These are phyloP conservation scores for Tyria jacobaeae DNA, from an alignment of 2,888 invertebrate genomes.

Conservation along the genomic window DNA sequence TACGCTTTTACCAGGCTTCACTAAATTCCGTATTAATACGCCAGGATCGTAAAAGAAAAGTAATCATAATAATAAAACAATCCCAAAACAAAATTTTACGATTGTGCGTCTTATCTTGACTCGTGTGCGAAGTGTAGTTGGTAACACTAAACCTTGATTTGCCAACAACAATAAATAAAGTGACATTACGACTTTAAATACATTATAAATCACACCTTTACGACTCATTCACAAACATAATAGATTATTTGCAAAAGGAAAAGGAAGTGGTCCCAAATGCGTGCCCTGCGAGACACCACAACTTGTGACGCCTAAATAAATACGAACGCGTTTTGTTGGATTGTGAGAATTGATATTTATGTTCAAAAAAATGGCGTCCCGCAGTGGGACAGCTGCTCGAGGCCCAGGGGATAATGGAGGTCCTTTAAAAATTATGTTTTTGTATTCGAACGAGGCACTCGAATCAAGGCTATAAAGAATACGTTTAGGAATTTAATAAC, in stretches of 20 bases:
- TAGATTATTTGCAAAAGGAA: slow-evolving; percentile 68
- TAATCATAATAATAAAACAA: slow-evolving; percentile 6
- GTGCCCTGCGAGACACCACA: slow-evolving; percentile 63
- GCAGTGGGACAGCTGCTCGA: slow-evolving; percentile 72
- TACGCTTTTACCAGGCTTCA: not conserved
- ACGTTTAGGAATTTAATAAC: slow-evolving; percentile 48
- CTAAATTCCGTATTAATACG: not conserved
- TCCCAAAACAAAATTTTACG: slow-evolving; percentile 27
- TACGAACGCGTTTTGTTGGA: slow-evolving; percentile 81
- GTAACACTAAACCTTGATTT: slow-evolving; percentile 41
- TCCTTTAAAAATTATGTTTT: slow-evolving; percentile 61
- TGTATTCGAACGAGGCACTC: slow-evolving; percentile 53
- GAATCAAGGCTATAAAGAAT: slow-evolving; percentile 55
- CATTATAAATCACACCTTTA: slow-evolving; percentile 60
- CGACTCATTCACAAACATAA: slow-evolving; percentile 62
- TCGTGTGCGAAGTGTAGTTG: slow-evolving; percentile 35
- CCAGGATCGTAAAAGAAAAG: slow-evolving; percentile 4
- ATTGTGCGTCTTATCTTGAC: slow-evolving; percentile 19
- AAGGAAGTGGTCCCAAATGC: slow-evolving; percentile 68
- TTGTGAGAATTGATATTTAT: slow-evolving; percentile 84
- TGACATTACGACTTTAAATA: slow-evolving; percentile 48
- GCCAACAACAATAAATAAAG: slow-evolving; percentile 48
- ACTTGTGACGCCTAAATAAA: slow-evolving; percentile 77
- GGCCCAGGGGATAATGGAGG: slow-evolving; percentile 59
- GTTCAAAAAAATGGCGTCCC: slow-evolving; percentile 78